phyloP scores from a whole-genome alignment of 1,140 invertebrate genomes.

The Paraescarpia echinospica region DNA sequence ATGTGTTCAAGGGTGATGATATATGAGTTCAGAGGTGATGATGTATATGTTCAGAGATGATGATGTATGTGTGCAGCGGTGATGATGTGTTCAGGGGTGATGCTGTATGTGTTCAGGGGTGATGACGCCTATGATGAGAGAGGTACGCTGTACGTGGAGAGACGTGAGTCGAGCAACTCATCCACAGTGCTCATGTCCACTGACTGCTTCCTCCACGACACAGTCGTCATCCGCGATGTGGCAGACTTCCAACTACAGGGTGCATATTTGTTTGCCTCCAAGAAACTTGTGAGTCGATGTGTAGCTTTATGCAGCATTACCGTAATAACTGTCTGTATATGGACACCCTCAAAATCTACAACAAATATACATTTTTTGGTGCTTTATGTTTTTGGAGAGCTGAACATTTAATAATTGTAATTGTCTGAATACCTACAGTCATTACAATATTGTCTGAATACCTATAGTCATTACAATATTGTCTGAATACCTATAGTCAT shows the following conservation, averaged over 20 bases:
- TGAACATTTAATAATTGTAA: no score
- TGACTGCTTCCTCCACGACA: slow-evolving; percentile 55
- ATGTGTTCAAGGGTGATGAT: no score
- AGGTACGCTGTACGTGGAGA: slow-evolving; percentile 69
- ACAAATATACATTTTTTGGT: no score
- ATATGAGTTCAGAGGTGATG: background rate
- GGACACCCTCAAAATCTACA: no score
- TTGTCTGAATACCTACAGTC: no score
- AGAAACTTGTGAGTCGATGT: no score
- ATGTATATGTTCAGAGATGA: background rate
- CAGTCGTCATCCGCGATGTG: slow-evolving; percentile 69
- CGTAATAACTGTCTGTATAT: no score
- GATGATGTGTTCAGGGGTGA: background rate
- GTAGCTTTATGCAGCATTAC: no score
- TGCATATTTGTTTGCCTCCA: slow-evolving; percentile 74
- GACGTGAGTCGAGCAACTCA: slow-evolving; percentile 65
- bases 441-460: no score
- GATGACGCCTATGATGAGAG: background rate
- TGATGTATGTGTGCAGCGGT: background rate
- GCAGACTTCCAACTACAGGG: slow-evolving; percentile 80
- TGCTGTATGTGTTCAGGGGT: background rate
- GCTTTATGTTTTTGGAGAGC: no score
- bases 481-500: no score
- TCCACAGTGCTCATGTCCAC: slow-evolving; percentile 66
- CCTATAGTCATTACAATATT: no score